Percentiles rank a stretch among this genome's conserved stretches.
phyloP scores from a whole-genome alignment of 92 coral and sea anemone genomes.

The Desmophyllum pertusum region DNA sequence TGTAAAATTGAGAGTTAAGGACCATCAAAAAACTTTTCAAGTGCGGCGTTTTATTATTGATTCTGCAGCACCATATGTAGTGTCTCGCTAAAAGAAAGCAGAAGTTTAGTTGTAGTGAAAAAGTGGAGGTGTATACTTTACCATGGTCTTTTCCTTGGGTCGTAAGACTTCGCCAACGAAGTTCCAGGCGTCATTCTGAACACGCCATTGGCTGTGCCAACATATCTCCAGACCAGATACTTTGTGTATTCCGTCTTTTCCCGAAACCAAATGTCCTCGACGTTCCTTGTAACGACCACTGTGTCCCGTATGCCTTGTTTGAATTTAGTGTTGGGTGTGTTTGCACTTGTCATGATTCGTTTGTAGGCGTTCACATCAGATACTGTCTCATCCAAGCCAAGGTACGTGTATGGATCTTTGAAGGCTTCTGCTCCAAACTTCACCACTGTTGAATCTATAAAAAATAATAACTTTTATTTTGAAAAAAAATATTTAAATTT shows the following conservation, averaged over 20 bases:
- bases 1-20: too few species aligned
- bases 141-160: conserved; percentile 63
- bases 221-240: conserved; percentile 54
- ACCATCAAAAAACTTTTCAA: too few species aligned
- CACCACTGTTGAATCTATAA: conserved; percentile 52
- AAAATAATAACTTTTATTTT: too few species aligned
- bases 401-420: conserved; percentile 49
- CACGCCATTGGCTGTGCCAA: conserved; percentile 61
- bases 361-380: conserved; percentile 20
- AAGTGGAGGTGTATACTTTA: conserved; percentile 13
- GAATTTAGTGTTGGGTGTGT: conserved; percentile 38
- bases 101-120: too few species aligned
- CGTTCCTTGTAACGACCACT: conserved; percentile 48
- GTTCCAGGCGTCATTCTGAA: conserved; percentile 50
- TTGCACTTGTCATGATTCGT: conserved; percentile 26
- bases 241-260: conserved; percentile 34
- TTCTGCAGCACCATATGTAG: too few species aligned
- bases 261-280: conserved; percentile 56
- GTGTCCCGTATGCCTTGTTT: conserved; percentile 49
- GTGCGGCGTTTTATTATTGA: too few species aligned
- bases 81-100: too few species aligned
- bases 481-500: too few species aligned
- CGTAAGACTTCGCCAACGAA: conserved; percentile 33
- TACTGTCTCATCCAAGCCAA: conserved; percentile 47
- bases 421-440: conserved; percentile 65